Evolutionary conservation across 2,797 vertebrate species (phyloP), one percentile per base, ranked within the genome.

Genomic region (Poecilia velifera): DNA sequence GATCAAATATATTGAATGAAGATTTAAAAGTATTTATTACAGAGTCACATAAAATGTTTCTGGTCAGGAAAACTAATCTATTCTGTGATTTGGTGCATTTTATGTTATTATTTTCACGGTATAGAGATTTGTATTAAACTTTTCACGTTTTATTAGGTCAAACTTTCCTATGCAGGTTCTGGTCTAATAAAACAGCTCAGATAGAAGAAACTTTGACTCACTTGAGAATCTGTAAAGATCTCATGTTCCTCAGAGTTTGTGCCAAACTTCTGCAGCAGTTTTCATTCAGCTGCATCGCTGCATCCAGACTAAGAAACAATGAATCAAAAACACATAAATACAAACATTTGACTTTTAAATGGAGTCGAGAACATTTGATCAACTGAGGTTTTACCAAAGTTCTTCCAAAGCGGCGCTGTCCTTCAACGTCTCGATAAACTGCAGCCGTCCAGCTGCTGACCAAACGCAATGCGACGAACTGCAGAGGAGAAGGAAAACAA

Each of bases 181-280:
- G 39, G 41, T 72, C 25, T 55, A 25, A 55, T 4, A 6, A 7
- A n/a, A 45, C 25, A 28, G 12, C 41, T 7, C 45, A 66, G 18
- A 51, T 3, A n/a, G 22, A 46, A 10, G 13, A 78, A 36, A 45
- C 14, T 31, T 53, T n/a, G 72, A 95, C 96, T 96, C 78, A 98
- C 98, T 91, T 78, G 0, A 99, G 94, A 74, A 87, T 92, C 82
- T 81, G 93, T 76, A 98, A 81, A 10, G 82, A 92, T 0, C 74
- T 82, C 91, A 93, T 92, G 3, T 45, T 78, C 36, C n/a, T 72
- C 0, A 99, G 90, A 0, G 84, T 87, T 66, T 77, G 85, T 16
- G 81, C 87, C 64, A 98, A 92, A 55, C n/a, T 59, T 13, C 49
- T 53, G 39, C 92, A 41, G 25, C 85, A 86, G 76, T 91, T 80